Percentiles rank a stretch among this genome's conserved stretches.
These are phyloP conservation scores for Eulemur macaco DNA, from an alignment of 2,113 vertebrate genomes.

Conservation along the genomic window DNA sequence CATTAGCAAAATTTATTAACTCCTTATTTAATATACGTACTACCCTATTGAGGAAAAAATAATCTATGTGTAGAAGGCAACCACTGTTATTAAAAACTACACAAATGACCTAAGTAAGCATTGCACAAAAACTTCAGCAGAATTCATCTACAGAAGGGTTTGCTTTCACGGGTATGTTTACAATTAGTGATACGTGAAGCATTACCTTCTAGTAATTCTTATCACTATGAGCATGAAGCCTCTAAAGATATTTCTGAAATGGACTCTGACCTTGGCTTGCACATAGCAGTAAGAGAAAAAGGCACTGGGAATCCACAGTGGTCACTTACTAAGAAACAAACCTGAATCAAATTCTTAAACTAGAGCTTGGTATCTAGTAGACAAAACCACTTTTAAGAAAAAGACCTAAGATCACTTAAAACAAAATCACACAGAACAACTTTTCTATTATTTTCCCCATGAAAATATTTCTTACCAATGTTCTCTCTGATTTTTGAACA, in stretches of 20 bases:
- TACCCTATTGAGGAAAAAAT: neutral
- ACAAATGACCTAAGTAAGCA: slow-evolving; percentile 27
- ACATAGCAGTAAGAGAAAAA: neutral
- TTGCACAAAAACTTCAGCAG: neutral
- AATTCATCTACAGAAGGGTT: neutral
- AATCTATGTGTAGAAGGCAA: neutral
- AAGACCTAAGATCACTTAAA: neutral
- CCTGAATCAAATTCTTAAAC: neutral
- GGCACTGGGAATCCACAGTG: neutral
- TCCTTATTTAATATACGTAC: neutral
- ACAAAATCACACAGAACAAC: neutral
- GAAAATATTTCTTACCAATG: slow-evolving; percentile 89
- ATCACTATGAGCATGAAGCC: neutral
- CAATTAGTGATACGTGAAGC: neutral
- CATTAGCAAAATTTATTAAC: neutral
- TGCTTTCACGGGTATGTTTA: neutral
- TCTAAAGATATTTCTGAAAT: slow-evolving; percentile 34
- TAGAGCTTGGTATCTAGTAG: neutral
- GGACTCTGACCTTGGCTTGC: neutral
- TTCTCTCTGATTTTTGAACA: slow-evolving; percentile 94
- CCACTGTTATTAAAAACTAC: neutral
- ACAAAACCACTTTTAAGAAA: neutral
- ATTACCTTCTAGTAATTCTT: neutral
- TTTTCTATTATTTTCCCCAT: neutral
- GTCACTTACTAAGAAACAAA: neutral